These are phyloP conservation scores for Falco cherrug DNA, from an alignment of 2,797 vertebrate genomes.

Conservation along the genomic window DNA sequence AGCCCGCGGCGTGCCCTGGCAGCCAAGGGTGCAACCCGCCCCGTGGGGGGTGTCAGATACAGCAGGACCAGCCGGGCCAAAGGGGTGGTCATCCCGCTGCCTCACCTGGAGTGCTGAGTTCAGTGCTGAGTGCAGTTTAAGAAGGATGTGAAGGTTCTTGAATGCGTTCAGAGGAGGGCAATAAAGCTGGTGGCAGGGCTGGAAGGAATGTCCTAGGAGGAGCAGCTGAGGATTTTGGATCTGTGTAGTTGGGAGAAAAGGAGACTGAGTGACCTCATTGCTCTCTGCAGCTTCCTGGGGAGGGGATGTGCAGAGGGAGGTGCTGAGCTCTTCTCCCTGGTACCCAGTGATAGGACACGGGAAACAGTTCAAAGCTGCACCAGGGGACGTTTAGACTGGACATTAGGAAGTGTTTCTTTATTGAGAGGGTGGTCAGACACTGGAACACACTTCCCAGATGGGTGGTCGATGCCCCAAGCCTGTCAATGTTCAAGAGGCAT, in stretches of 20 bases:
- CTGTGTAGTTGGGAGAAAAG: no score
- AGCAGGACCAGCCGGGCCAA: not conserved
- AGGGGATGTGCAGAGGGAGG: no score
- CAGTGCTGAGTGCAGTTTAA: not conserved
- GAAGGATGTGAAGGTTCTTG: not conserved
- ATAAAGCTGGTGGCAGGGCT: not conserved
- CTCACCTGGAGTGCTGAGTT: not conserved
- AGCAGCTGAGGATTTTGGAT: no score
- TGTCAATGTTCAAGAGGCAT: not conserved
- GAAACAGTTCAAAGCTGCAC: no score
- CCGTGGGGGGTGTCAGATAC: not conserved
- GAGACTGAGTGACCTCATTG: no score
- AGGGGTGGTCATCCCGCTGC: not conserved
- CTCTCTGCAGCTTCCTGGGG: no score
- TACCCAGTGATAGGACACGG: no score
- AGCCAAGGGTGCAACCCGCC: not conserved
- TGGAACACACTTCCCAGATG: not conserved
- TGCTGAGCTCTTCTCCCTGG: no score
- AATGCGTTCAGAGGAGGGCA: not conserved
- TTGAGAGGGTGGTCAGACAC: not conserved
- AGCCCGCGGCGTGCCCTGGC: not conserved
- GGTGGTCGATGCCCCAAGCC: not conserved
- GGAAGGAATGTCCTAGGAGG: no score
- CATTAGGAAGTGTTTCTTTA: not conserved
- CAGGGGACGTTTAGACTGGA: no score